Base-by-base conservation (phyloP, 2,888 invertebrate species). In the Noctua janthina region DNA sequence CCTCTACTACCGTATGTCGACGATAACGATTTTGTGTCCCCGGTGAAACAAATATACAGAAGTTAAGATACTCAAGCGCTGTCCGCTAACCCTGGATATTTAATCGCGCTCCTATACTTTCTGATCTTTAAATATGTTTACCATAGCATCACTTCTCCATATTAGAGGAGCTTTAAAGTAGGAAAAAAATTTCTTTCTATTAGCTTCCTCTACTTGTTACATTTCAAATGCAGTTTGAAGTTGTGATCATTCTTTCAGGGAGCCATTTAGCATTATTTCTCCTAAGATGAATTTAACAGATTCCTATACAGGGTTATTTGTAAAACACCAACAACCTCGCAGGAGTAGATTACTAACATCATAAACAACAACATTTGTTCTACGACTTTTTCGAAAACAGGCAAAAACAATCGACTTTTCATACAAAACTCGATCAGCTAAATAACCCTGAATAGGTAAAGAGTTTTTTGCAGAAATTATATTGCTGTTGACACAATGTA, bases 401-500 rank as follows among this genome's bases (percentile, higher is more conserved):
- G 29, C 29, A 29, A 29, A 29, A 29, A 29, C 29, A 29, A 29
- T 29, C 29, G 29, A 29, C 29, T 29, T 29, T 29, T 29, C 29
- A 29, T 29, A 29, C 29, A 29, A 29, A 29, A 29, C 29, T 29
- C 29, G 29, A 29, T 29, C 29, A 29, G 29, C 29, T 29, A 29
- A 29, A 29, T 29, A 29, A 29, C 29, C 29, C 29, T 29, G 29
- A 29, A 29, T 7, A 15, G 7, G n/a, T 35, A 13, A 29, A 54
- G 5, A 20, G 6, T 29, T 62, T 11, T 20, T 62, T 51, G 3
- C 17, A n/a, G 2, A 6, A 2, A 56, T 49, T 29, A 17, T 29
- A 51, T 54, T 29, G 29, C 29, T 29, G 0, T 29, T 46, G 23
- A 4, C 17, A 56, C 85, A 77, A 56, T 85, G 23, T 82, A 73